Percentiles rank a stretch among this genome's conserved stretches.
Evolutionary conservation across 2,113 vertebrate species (phyloP).

Genomic region (Mus musculus): GRCm39 chr9:75055001-75055500

Average conservation of each 20-base stretch:
- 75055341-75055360: too few species aligned
- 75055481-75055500: too few species aligned
- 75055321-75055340: slow-evolving; percentile 66
- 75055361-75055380: too few species aligned
- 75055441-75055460: too few species aligned
- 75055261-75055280: slow-evolving; percentile 69
- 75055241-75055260: slow-evolving; percentile 73
- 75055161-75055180: slow-evolving; percentile 99
- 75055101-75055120: slow-evolving; percentile 33
- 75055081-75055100: slow-evolving; percentile 43
- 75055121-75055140: slow-evolving; percentile 89
- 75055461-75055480: too few species aligned
- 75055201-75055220: slow-evolving; percentile 99
- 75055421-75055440: too few species aligned
- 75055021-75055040: background rate
- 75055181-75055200: slow-evolving; percentile 99
- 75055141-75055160: slow-evolving; percentile 99
- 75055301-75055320: slow-evolving; percentile 71
- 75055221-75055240: slow-evolving; percentile 87
- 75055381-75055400: too few species aligned
- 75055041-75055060: slow-evolving; percentile 49
- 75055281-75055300: slow-evolving; percentile 42
- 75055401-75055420: too few species aligned
- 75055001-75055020: background rate
- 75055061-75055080: slow-evolving; percentile 37